Base-by-base conservation (phyloP, 1,140 invertebrate genomes). In the Dinoponera quadriceps region DNA sequence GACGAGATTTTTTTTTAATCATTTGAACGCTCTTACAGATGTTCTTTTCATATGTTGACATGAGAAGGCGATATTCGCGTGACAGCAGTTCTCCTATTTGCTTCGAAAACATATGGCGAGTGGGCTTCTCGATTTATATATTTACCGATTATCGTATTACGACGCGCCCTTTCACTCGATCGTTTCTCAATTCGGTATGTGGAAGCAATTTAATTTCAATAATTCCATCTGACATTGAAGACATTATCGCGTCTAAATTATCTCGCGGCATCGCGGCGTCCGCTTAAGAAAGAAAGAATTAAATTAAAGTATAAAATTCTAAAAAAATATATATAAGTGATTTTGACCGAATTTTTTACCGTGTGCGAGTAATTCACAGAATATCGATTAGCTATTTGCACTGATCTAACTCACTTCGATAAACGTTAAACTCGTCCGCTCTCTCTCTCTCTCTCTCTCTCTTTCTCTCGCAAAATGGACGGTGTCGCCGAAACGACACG, bases 341-440 rank as follows among this genome's bases (percentile, higher is more conserved):
- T 57, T 71, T 71, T 59, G n/a, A 33, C 2, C 25, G 20, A 54
- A 54, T 66, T n/a, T 66, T 44, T 3, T 9, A 44, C 3, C n/a
- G 25, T 7, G 13, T 7, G 38, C 7, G 11, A 14, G 13, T 27
- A 27, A 55, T 68, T 77, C 54, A 77, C 38, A 48, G 11, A 68
- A 25, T 66, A 55, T 38, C 16, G 62, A 54, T 68, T 55, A 54
- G 27, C 4, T 25, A 25, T 68, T 77, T 51, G 33, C 62, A 68
- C 68, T 29, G 38, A 77, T 66, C 13, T 77, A 18, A 18, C 48
- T 55, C 27, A 65, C 27, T 22, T 77, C 54, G 1, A n/a, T n/a
- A n/a, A n/a, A 3, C 22, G 16, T 77, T 38, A 68, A 68, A 77
- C 66, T 77, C 18, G 38, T 4, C 3, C 38, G 38, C 38, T 9